phyloP scores from a whole-genome alignment of 2,888 invertebrate genomes.

The Perizoma flavofasciatum region DNA sequence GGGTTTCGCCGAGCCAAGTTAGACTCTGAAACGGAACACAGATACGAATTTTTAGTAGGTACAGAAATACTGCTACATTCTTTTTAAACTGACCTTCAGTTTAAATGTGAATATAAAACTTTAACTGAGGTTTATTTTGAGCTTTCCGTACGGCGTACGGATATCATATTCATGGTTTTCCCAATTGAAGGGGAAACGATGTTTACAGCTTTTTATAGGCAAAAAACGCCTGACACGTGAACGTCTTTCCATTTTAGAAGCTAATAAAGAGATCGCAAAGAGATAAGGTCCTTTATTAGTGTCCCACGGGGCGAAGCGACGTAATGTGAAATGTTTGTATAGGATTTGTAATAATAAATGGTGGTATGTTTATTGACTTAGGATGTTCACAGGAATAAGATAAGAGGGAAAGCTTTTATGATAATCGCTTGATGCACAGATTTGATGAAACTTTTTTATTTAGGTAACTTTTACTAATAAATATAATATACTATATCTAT shows the following conservation, averaged over 20 bases:
- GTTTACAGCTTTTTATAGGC: constrained; percentile 28
- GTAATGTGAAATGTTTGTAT: constrained; percentile 37
- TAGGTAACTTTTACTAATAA: no score
- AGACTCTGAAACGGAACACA: constrained; percentile 23
- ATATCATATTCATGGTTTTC: neutral
- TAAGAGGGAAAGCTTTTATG: constrained; percentile 31
- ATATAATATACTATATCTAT: neutral
- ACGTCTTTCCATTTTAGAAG: constrained; percentile 35
- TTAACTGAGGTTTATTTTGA: constrained; percentile 4
- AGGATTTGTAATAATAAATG: constrained; percentile 28
- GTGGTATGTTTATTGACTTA: constrained; percentile 14
- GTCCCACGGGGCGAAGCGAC: constrained; percentile 30
- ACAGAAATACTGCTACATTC: constrained; percentile 19
- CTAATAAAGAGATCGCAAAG: constrained; percentile 46
- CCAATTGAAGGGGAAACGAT: constrained; percentile 17
- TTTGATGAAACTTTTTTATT: no score
- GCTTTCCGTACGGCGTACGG: constrained; percentile 1
- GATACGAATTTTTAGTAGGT: constrained; percentile 16
- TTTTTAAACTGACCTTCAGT: no score
- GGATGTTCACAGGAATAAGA: constrained; percentile 10
- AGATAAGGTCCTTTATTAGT: constrained; percentile 49
- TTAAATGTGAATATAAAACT: constrained; percentile 9
- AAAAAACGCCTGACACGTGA: constrained; percentile 35
- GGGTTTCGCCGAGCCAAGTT: constrained; percentile 24
- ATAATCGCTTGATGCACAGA: no score